Percentiles rank a stretch among this genome's conserved stretches.
phyloP scores from a whole-genome alignment of 1,140 invertebrate genomes.

The Drosophila seguyi region DNA sequence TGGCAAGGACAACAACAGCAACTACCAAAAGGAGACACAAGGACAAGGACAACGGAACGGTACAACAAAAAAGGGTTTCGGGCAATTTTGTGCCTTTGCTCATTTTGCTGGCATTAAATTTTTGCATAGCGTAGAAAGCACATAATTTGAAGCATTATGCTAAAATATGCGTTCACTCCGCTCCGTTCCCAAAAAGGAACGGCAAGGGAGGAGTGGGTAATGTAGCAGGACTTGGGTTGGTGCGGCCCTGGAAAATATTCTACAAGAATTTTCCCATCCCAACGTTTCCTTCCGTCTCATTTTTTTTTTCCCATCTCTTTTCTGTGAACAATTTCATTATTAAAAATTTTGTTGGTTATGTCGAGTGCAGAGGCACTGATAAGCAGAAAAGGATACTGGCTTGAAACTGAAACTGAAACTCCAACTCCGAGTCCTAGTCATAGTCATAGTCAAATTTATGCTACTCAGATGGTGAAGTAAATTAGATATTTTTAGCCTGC shows the following conservation, averaged over 20 bases:
- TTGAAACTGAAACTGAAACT: conserved; percentile 3
- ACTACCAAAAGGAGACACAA: conserved; percentile 12
- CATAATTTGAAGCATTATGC: conserved; percentile 81
- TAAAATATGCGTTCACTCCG: conserved; percentile 74
- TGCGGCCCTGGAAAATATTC: conserved; percentile 43
- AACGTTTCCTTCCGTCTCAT: conserved; percentile 18
- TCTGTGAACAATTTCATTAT: conserved; percentile 68
- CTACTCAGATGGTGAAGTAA: conserved; percentile 25
- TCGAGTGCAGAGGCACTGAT: conserved; percentile 75
- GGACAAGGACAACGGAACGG: conserved; percentile 12
- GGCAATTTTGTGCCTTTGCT: conserved; percentile 75
- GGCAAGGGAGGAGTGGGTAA: background rate
- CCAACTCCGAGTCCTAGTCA: background rate
- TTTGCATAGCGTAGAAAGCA: conserved; percentile 72
- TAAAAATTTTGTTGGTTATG: conserved; percentile 69
- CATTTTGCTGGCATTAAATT: conserved; percentile 80
- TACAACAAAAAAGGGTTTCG: conserved; percentile 73
- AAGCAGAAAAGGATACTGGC: conserved; percentile 50
- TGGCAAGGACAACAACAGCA: conserved; percentile 26
- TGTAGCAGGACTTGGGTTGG: conserved; percentile 8
- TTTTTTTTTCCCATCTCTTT: background rate
- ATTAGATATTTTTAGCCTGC: conserved; percentile 31
- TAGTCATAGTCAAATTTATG: background rate
- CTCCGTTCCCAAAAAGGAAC: conserved; percentile 32
- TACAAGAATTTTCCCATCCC: conserved; percentile 61